Base-by-base conservation (phyloP, 2,888 invertebrate genomes). In the Apamea crenata region DNA sequence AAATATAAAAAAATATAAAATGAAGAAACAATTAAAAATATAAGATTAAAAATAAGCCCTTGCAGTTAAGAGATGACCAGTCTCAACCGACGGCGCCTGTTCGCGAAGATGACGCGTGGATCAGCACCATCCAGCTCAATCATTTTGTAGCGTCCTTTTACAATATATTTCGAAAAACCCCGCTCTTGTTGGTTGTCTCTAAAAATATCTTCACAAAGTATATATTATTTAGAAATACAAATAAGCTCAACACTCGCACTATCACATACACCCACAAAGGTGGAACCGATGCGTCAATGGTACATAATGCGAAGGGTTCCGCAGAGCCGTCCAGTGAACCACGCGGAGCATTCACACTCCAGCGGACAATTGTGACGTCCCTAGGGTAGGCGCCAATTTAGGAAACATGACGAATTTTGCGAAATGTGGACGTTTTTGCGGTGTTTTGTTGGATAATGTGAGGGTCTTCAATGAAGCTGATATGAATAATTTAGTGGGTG, bases 291-390 rank as follows among this genome's bases (percentile, higher is more conserved):
- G 80, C 81, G 70, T 89, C 78, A 80, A 76, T 84, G 56, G 66
- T 56, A 65, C 77, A 81, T 86, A 81, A 81, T 78, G 40, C 65
- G 70, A 61, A 68, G 86, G 88, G 87, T 79, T 80, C 65, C 50
- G 53, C 68, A 79, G 75, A 72, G 53, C 70, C 40, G 56, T 53
- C 76, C 79, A 78, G 29, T 87, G 82, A 87, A 32, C 75, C 72
- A 72, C 77, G 78, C 68, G 70, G 50, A 72, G 84, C 90, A 88
- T 88, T 90, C 83, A 90, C 88, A 90, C 88, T 83, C 74, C 74
- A 67, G 5, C 50, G 80, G 40, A 72, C 75, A 83, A 81, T 63
- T 77, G 81, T 81, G 73, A 80, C 81, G 77, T 83, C 67, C 68
- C 73, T 50, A 56, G 75, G 77, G 74, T 65, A 47, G 65, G 10